These are phyloP conservation scores for Acanthoscelides obtectus DNA, from an alignment of 2,888 invertebrate species.

Conservation along the genomic window DNA sequence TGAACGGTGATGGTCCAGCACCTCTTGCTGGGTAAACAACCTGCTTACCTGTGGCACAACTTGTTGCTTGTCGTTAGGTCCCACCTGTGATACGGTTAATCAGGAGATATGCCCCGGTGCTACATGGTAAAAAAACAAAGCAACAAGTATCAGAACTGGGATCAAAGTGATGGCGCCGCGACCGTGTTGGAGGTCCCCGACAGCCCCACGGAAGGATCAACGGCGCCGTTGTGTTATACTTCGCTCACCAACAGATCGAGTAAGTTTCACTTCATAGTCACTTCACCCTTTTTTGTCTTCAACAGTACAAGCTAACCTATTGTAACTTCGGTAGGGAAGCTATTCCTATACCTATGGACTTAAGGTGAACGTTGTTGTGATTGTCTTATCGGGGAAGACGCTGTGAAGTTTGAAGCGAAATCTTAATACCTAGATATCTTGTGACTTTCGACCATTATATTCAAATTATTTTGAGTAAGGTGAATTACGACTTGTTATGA, in stretches of 20 bases:
- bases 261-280: too few relatives aligned
- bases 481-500: too few relatives aligned
- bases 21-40: constrained; percentile 18
- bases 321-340: too few relatives aligned
- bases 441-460: too few relatives aligned
- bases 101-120: constrained; percentile 62
- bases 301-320: too few relatives aligned
- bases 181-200: constrained; percentile 43
- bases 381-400: too few relatives aligned
- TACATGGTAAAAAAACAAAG: constrained; percentile 70
- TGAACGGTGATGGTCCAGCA: neutral
- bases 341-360: too few relatives aligned
- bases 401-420: too few relatives aligned
- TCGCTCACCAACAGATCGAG: constrained; percentile 44
- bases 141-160: constrained; percentile 51
- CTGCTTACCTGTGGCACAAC: constrained; percentile 45
- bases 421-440: too few relatives aligned
- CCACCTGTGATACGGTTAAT: neutral
- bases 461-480: too few relatives aligned
- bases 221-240: constrained; percentile 58
- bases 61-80: constrained; percentile 42
- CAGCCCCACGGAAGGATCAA: constrained; percentile 58
- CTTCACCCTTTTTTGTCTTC: too few relatives aligned
- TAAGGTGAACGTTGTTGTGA: too few relatives aligned
- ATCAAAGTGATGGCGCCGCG: constrained; percentile 33